Base-by-base conservation (phyloP, 2,888 invertebrate genomes). In the Blera fallax region DNA sequence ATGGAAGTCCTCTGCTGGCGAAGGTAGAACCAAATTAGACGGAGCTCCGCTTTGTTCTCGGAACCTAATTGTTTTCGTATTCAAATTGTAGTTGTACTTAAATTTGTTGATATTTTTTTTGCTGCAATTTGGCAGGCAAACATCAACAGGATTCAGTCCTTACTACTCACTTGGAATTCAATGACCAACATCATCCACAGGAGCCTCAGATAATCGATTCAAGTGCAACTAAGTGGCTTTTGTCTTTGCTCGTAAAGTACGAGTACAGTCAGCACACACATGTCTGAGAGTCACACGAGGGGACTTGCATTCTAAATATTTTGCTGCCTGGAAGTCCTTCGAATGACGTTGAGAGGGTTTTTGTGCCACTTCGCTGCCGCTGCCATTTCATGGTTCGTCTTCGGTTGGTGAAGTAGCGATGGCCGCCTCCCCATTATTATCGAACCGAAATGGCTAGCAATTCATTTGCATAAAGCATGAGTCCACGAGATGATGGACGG, bases 141-240 rank as follows among this genome's bases (percentile, higher is more conserved):
- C 40, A 14, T 18, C 2, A 18, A 11, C 2, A 29, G 7, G 3
- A 5, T 52, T 29, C 24, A 50, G 48, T 78, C 18, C 32, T 43
- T 54, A 16, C 50, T 3, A 32, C 32, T 29, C 18, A 8, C n/a
- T 54, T 29, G n/a, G n/a, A 50, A 74, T 74, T 74, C 79, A 84
- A 74, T 69, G 84, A 52, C 69, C 58, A 40, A 70, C 52, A 78
- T 62, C 60, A 54, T 67, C 72, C 69, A n/a, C 24, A 29, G n/a
- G 21, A 80, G 37, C 40, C 27, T 64, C 29, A 32, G 40, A 69
- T 72, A 79, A 84, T 79, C 79, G 79, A 84, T 84, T 80, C 56
- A 52, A 84, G 79, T 58, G 69, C 74, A 74, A 50, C 64, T 74
- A 76, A 80, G 80, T 84, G 32, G 84, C 74, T 60, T 80, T 76